Evolutionary conservation across 2,888 invertebrate genomes (phyloP), one percentile per base, ranked within the genome.

Genomic region (Ferdinandea cuprea): DNA sequence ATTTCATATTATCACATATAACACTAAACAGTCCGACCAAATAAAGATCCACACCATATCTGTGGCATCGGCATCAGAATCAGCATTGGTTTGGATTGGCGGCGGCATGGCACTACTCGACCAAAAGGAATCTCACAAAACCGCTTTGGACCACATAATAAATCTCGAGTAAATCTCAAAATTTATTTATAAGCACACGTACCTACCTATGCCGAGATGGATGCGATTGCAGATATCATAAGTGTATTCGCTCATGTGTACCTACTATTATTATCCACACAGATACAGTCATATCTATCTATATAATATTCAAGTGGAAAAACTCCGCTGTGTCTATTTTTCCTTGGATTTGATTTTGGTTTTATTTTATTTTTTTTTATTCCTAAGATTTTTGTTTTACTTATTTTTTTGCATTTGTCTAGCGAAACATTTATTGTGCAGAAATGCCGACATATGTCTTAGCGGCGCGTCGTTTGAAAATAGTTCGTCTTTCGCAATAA

Each of bases 401-500:
- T 66, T 66, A 35, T 6, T 56, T 63, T 65, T 76, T 85, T 84
- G 69, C 69, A 80, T 85, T 80, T 85, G 80, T 85, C 80, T 85
- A 84, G 84, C 77, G 59, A 81, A 84, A 85, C 84, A 86, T 86
- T 86, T 86, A 84, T 86, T 86, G 81, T 88, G 80, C 84, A 86
- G 77, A 59, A 78, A 71, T 65, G 86, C 85, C 85, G 85, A 81
- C 86, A 84, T 76, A 86, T 86, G 85, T 86, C 86, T 83, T 84
- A 81, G 86, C 86, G 86, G 86, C 86, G 85, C 78, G 86, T 77
- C 83, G 85, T 85, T 86, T 86, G 85, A 85, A 85, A 85, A 85
- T 81, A 80, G 85, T 78, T 85, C 80, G 83, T 85, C 85, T 86
- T 78, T 78, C 85, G 73, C 85, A 59, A 85, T 84, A 86, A 86